Conservation (phyloP, 2,113 vertebrate genomes). For the Notechis scutatus region DNA sequence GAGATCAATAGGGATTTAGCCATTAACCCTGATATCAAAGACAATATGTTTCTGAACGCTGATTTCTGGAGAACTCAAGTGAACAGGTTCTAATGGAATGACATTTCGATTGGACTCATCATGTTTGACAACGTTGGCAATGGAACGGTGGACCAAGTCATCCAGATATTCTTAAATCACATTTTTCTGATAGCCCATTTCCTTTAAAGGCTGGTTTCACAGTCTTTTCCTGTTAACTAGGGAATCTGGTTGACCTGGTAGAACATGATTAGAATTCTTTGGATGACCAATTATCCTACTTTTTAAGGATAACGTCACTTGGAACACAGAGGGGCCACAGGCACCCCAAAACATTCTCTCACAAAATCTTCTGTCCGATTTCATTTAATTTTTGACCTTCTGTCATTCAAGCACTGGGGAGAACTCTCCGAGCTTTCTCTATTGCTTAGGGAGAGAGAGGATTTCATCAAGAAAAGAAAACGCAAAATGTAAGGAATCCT, state of each 20-base stretch:
- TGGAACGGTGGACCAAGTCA: background rate
- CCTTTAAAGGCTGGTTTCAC: background rate
- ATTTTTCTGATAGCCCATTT: background rate
- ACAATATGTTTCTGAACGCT: background rate
- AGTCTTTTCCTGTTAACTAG: background rate
- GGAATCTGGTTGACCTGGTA: background rate
- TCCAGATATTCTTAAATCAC: background rate
- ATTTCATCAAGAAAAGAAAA: background rate
- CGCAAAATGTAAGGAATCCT: background rate
- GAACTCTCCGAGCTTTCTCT: background rate
- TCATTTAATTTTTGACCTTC: background rate
- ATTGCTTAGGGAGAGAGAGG: background rate
- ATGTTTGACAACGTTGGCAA: background rate
- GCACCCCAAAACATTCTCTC: background rate
- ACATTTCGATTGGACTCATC: background rate
- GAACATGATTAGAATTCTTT: background rate
- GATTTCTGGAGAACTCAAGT: background rate
- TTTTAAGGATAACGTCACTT: background rate
- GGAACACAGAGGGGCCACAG: background rate
- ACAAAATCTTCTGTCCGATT: background rate
- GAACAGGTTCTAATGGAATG: background rate
- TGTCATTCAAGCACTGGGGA: background rate
- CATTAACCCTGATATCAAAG: background rate
- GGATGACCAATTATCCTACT: background rate
- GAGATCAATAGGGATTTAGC: background rate